phyloP scores from a whole-genome alignment of 2,113 vertebrate genomes.

The Danionella cerebrum region DNA sequence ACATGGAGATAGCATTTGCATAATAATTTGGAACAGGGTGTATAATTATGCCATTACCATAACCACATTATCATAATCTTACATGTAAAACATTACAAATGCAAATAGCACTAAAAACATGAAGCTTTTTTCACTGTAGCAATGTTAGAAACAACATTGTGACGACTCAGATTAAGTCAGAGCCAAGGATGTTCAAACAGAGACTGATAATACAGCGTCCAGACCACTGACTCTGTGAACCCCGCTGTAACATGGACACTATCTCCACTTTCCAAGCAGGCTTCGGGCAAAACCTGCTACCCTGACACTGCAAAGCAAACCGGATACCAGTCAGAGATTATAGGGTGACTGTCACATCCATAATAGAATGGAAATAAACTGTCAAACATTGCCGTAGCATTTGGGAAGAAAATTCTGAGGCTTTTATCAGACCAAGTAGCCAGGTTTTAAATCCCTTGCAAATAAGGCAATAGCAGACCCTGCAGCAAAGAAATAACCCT shows the following conservation, averaged over 20 bases:
- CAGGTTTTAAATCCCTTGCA: too few relatives aligned
- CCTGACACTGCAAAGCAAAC: conserved; percentile 8
- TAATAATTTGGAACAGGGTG: too few relatives aligned
- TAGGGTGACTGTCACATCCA: neutral
- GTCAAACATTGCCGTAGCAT: neutral
- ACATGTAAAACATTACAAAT: too few relatives aligned
- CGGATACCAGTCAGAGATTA: neutral
- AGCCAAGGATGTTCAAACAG: conserved; percentile 30
- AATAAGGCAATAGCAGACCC: neutral
- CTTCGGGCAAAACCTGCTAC: conserved; percentile 1
- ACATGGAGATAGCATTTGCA: too few relatives aligned
- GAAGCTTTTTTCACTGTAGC: conserved; percentile 24
- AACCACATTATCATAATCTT: too few relatives aligned
- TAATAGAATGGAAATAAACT: conserved; percentile 1
- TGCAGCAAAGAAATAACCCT: too few relatives aligned
- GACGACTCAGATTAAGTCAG: conserved; percentile 40
- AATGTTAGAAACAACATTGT: conserved; percentile 39
- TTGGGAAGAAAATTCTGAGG: neutral
- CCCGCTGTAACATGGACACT: conserved; percentile 12
- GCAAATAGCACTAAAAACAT: neutral
- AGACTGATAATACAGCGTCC: conserved; percentile 33
- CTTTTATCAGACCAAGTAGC: conserved; percentile 1
- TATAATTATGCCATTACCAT: too few relatives aligned
- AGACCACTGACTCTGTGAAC: conserved; percentile 25
- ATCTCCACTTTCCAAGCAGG: conserved; percentile 30